Conservation (phyloP, 2,113 vertebrate species). For the Turdus rufiventris region DNA sequence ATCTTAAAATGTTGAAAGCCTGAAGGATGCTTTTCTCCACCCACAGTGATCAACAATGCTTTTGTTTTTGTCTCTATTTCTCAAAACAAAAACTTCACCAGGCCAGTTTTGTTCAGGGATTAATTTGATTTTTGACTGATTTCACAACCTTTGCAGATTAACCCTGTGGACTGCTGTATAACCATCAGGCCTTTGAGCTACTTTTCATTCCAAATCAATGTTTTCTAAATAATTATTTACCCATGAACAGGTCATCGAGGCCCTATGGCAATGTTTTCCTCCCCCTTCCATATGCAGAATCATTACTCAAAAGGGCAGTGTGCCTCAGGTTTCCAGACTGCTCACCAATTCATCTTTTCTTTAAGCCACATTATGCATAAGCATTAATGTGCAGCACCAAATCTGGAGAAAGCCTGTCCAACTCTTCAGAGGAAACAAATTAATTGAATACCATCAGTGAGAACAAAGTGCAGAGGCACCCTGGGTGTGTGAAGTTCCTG, state of each 20-base stretch:
- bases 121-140: neutral
- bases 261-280: neutral
- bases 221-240: slow-evolving; percentile 47
- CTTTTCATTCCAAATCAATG: slow-evolving; percentile 29
- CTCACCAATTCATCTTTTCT: slow-evolving; percentile 18
- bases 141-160: neutral
- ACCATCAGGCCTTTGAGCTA: neutral
- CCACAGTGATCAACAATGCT: neutral
- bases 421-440: neutral
- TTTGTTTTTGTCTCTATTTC: neutral
- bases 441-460: neutral
- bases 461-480: neutral
- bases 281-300: neutral
- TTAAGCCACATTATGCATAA: neutral
- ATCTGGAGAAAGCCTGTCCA: neutral
- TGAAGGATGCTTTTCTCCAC: neutral
- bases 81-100: neutral
- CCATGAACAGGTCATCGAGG: neutral
- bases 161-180: neutral
- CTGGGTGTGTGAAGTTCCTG: neutral
- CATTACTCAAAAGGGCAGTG: slow-evolving; percentile 21
- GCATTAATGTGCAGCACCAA: neutral
- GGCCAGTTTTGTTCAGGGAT: neutral
- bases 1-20: neutral
- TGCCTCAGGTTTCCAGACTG: slow-evolving; percentile 7